phyloP scores from a whole-genome alignment of 2,797 vertebrate genomes.

The Chromobotia macracanthus region DNA sequence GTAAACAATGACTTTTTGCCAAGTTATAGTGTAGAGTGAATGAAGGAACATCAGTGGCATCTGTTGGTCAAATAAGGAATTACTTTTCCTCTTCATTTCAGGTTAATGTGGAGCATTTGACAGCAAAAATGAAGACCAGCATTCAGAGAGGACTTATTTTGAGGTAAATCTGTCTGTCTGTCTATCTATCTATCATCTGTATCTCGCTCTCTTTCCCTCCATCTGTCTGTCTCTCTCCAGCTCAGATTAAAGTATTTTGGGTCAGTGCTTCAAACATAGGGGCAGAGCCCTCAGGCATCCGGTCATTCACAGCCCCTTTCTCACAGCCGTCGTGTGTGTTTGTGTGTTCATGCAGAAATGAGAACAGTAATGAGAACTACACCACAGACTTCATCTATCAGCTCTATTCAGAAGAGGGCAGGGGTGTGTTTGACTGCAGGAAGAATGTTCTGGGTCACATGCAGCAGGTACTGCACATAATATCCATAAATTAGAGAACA shows the following conservation, averaged over 20 bases:
- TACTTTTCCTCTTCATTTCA: slow-evolving; percentile 58
- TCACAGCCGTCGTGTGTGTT: slow-evolving; percentile 1
- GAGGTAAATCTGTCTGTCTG: slow-evolving; percentile 75
- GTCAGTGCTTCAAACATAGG: no score
- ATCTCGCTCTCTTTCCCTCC: background rate
- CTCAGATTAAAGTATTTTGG: slow-evolving; percentile 40
- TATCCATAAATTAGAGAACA: background rate
- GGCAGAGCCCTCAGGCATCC: no score
- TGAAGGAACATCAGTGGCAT: background rate
- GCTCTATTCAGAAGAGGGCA: slow-evolving; percentile 95
- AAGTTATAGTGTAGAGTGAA: background rate
- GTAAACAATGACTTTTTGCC: background rate
- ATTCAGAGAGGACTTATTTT: slow-evolving; percentile 95
- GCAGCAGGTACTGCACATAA: slow-evolving; percentile 86
- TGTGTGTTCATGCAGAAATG: slow-evolving; percentile 80
- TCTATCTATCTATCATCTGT: background rate
- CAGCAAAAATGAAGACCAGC: slow-evolving; percentile 95
- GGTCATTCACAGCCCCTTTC: background rate
- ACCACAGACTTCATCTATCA: slow-evolving; percentile 99
- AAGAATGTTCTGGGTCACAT: slow-evolving; percentile 98
- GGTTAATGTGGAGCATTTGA: slow-evolving; percentile 94
- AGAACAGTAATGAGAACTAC: slow-evolving; percentile 92
- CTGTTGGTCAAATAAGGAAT: slow-evolving; percentile 43
- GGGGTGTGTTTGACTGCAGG: slow-evolving; percentile 94
- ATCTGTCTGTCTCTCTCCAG: background rate